Percentiles rank a stretch among this genome's conserved stretches.
Evolutionary conservation across 2,113 vertebrate genomes (phyloP).

Genomic region (Hepsetus odoe): DNA sequence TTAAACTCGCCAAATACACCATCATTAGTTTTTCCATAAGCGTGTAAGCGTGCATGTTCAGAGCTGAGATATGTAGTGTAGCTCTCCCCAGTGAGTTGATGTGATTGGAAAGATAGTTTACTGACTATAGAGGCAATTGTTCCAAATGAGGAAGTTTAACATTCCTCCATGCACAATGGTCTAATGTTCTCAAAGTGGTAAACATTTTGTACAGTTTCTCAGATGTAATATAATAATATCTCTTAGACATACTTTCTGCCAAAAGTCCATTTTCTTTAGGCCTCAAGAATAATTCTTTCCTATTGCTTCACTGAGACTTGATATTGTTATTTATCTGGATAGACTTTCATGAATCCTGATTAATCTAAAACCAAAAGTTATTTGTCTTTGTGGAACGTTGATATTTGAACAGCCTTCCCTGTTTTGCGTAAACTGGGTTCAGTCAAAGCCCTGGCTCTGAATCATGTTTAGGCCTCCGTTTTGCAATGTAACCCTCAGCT

Average conservation of each 20-base stretch:
- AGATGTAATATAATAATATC: too few species aligned
- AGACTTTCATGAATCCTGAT: too few species aligned
- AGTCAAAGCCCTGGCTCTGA: not conserved
- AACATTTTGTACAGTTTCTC: not conserved
- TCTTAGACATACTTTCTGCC: not conserved
- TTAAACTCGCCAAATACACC: slow-evolving; percentile 15
- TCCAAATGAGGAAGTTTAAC: slow-evolving; percentile 19
- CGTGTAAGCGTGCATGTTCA: slow-evolving; percentile 13
- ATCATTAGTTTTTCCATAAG: slow-evolving; percentile 46
- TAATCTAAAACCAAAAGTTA: too few species aligned
- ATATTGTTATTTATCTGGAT: not conserved
- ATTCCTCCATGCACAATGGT: not conserved
- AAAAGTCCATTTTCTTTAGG: not conserved
- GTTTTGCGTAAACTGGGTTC: not conserved
- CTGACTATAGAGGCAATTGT: not conserved
- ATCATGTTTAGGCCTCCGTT: slow-evolving; percentile 11
- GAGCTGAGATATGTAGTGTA: not conserved
- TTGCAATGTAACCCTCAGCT: slow-evolving; percentile 22
- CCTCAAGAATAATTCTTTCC: not conserved
- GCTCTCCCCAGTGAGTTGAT: slow-evolving; percentile 1
- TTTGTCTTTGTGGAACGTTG: not conserved
- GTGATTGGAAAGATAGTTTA: not conserved
- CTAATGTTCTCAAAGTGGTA: not conserved
- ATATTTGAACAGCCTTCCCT: not conserved
- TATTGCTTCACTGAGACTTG: not conserved